Evolutionary conservation across 2,113 vertebrate genomes (phyloP), one percentile per base, ranked within the genome.

Genomic region (Xiphorhynchus elegans): DNA sequence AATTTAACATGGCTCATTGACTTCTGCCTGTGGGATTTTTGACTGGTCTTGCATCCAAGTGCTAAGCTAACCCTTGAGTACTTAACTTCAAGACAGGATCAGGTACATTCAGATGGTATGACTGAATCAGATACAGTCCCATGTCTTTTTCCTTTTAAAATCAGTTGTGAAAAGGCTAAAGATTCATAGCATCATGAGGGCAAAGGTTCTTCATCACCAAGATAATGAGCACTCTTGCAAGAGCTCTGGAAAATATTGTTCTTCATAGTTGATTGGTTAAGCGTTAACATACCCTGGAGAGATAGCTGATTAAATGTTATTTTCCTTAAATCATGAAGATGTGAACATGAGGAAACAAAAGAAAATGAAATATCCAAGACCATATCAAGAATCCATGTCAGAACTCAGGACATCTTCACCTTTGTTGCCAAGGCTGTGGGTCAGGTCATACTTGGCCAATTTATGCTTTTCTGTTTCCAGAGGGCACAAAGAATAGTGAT

Each of bases 1-100:
- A 92, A 88, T 97, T 97, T 90, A 88, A 26, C 70, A 85, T 74
- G 79, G 70, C 85, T 97, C 83, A 86, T 94, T 88, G 85, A 66
- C 46, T 85, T 9, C 1, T 69, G 63, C 50, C 67, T 86, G 26
- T 50, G 90, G 79, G 82, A 92, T 80, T 94, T 91, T 70, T 12
- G 8, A 79, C n/a, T 58, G 53, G 26, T 87, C 49, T 95, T 37
- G 60, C 90, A 93, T 88, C 63, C 21, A 25, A 88, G 25, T 58
- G 49, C 53, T 76, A 68, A 85, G 33, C 63, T 66, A 53, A 33
- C 40, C 40, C 82, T 69, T 60, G 70, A 66, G 72, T 80, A 58
- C 72, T 88, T 90, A 76, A 72, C 47, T 88, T 82, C 40, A 62
- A 50, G 75, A 74, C 7, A 75, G n/a, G 76, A 77, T 80, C 68